phyloP scores from a whole-genome alignment of 2,113 vertebrate species.

The Crotalus tigris region DNA sequence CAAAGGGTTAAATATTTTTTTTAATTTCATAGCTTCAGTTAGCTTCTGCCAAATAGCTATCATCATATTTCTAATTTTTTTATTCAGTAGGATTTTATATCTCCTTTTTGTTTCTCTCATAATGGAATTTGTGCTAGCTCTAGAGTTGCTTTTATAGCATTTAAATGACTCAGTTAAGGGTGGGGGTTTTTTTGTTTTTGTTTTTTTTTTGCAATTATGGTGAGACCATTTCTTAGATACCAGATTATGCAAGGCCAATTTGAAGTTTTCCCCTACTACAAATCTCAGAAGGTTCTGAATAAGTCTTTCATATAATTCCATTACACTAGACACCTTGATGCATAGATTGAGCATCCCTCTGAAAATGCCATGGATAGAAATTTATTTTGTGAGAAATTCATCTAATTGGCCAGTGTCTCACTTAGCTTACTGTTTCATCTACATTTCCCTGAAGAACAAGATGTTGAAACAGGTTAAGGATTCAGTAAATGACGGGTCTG shows the following conservation, averaged over 20 bases:
- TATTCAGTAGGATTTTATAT: not conserved
- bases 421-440: not conserved
- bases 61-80: not conserved
- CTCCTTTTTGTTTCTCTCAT: not conserved
- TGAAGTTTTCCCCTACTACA: not conserved
- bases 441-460: not conserved
- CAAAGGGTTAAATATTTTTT: not conserved
- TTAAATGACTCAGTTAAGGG: not conserved
- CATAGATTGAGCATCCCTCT: not conserved
- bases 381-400: not conserved
- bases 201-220: not conserved
- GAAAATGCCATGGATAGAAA: not conserved
- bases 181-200: too few species aligned
- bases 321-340: not conserved
- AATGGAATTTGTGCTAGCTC: not conserved
- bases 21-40: not conserved
- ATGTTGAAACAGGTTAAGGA: not conserved
- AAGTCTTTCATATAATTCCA: not conserved
- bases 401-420: not conserved
- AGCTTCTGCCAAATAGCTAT: not conserved
- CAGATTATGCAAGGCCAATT: not conserved
- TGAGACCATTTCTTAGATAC: not conserved
- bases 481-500: not conserved
- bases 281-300: not conserved
- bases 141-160: not conserved